Evolutionary conservation across 92 coral and sea anemone species (phyloP).

Genomic region (Parazoanthus swiftii): DNA sequence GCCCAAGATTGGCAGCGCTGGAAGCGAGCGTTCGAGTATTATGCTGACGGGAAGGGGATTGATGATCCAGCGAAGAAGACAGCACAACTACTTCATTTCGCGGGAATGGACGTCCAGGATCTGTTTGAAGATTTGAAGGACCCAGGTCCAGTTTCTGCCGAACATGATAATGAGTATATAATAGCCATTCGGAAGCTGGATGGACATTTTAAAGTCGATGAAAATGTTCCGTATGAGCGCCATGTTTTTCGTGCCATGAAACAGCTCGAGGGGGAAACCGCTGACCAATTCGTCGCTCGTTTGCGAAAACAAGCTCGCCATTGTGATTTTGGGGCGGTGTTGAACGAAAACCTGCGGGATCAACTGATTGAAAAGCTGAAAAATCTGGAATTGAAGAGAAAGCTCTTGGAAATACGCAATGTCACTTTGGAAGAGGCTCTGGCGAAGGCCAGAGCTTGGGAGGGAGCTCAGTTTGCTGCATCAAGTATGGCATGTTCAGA

Average conservation of each 20-base stretch:
- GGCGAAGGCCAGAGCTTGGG: background rate
- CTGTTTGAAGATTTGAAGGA: slow-evolving; percentile 57
- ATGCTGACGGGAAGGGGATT: slow-evolving; percentile 32
- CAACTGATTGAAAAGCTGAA: slow-evolving; percentile 57
- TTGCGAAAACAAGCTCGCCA: slow-evolving; percentile 61
- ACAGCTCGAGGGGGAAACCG: slow-evolving; percentile 51
- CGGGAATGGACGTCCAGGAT: slow-evolving; percentile 68
- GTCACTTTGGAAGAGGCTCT: background rate
- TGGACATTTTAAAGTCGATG: slow-evolving; percentile 30
- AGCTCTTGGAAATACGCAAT: background rate
- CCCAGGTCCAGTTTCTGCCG: slow-evolving; percentile 45
- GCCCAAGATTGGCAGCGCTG: slow-evolving; percentile 35
- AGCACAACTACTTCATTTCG: slow-evolving; percentile 43
- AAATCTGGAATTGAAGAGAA: slow-evolving; percentile 45
- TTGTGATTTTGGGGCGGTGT: slow-evolving; percentile 59
- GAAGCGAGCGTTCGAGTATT: slow-evolving; percentile 37
- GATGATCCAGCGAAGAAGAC: slow-evolving; percentile 25
- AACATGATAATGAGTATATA: slow-evolving; percentile 27
- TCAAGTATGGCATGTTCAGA: background rate
- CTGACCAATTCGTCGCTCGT: slow-evolving; percentile 61
- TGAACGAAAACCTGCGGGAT: slow-evolving; percentile 59
- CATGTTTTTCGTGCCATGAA: slow-evolving; percentile 59
- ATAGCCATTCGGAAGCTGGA: slow-evolving; percentile 54
- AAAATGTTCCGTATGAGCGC: slow-evolving; percentile 49
- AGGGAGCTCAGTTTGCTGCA: background rate